phyloP scores from a whole-genome alignment of 1,140 invertebrate species.

The Drosophila subpulchrella region DNA sequence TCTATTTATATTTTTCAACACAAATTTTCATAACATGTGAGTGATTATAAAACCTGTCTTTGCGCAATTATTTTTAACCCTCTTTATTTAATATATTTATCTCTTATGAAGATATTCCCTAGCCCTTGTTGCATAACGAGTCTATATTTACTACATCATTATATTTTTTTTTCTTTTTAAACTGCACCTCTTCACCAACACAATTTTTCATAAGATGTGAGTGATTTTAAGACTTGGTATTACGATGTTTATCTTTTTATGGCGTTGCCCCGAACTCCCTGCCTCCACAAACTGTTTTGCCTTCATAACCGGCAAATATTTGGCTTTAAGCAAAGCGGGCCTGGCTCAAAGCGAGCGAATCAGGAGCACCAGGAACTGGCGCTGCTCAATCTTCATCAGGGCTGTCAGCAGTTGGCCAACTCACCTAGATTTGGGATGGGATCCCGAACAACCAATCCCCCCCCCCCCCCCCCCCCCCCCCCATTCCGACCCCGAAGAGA shows the following conservation, averaged over 20 bases:
- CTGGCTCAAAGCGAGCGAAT: slow-evolving; percentile 33
- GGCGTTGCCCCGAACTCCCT: not conserved
- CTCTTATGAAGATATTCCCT: too few species aligned
- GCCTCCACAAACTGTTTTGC: slow-evolving; percentile 1
- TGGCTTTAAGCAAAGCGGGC: slow-evolving; percentile 55
- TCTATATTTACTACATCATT: too few species aligned
- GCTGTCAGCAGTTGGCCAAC: slow-evolving; percentile 37
- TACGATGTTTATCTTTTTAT: not conserved
- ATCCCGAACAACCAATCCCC: too few species aligned
- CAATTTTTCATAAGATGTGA: not conserved
- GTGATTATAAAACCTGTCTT: too few species aligned
- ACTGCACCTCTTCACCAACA: not conserved
- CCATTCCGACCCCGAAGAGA: slow-evolving; percentile 4
- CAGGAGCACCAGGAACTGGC: slow-evolving; percentile 28
- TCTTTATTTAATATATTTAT: too few species aligned
- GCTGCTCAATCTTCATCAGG: slow-evolving; percentile 70
- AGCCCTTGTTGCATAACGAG: too few species aligned
- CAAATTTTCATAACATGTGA: too few species aligned
- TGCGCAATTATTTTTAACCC: too few species aligned
- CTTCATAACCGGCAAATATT: slow-evolving; percentile 55
- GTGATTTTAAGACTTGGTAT: not conserved
- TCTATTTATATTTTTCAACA: too few species aligned
- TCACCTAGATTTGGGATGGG: slow-evolving; percentile 19
- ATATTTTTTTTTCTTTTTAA: not conserved
- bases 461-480: too few species aligned